Percentiles rank a stretch among this genome's conserved stretches.
Evolutionary conservation across 2,113 vertebrate genomes (phyloP).

Genomic region (Myiagra hebetior): DNA sequence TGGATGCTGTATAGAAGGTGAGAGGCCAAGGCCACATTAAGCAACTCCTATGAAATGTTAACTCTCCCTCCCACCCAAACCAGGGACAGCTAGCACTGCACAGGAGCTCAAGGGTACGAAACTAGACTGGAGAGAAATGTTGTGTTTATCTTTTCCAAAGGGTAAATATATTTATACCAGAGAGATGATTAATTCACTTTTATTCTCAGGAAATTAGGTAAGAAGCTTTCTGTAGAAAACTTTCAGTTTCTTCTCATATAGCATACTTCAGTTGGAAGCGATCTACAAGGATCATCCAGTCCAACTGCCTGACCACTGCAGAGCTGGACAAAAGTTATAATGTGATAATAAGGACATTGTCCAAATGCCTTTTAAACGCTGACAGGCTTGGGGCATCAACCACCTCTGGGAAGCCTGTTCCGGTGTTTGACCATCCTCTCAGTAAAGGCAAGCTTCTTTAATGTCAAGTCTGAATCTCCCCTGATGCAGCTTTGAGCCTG

Average conservation of each 20-base stretch:
- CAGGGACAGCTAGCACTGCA: neutral
- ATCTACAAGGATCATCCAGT: neutral
- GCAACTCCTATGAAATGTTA: neutral
- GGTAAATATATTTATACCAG: neutral
- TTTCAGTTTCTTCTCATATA: neutral
- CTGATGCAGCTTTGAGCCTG: neutral
- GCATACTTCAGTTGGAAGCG: neutral
- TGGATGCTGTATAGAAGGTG: constrained; percentile 12
- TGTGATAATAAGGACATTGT: neutral
- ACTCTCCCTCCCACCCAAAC: neutral
- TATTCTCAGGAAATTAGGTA: neutral
- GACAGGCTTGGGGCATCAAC: neutral
- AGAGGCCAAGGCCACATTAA: constrained; percentile 62
- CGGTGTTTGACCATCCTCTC: neutral
- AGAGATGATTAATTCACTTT: neutral
- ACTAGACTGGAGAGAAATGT: neutral
- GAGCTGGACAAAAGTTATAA: neutral
- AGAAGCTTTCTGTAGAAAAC: neutral
- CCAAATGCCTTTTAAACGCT: neutral
- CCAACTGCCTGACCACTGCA: neutral
- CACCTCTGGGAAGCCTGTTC: neutral
- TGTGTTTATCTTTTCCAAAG: neutral
- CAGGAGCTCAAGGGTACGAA: neutral
- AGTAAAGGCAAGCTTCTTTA: neutral
- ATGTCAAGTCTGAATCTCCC: neutral